Conservation (phyloP, 2,113 vertebrate species). For the Takifugu flavidus region DNA sequence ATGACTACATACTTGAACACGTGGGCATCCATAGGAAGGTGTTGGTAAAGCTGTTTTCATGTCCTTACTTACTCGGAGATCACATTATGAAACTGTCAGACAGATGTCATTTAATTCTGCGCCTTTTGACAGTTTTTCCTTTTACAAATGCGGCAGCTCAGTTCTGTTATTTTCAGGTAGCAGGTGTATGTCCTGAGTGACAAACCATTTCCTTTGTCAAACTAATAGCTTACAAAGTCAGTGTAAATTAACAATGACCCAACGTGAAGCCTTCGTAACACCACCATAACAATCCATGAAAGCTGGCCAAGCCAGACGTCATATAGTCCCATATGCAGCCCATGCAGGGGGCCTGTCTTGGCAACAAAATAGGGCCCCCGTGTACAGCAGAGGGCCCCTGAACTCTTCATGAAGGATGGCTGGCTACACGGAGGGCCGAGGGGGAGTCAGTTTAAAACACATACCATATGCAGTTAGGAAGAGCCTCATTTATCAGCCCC, state of each 20-base stretch:
- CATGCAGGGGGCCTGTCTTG: constrained; percentile 78
- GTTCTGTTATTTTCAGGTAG: constrained; percentile 68
- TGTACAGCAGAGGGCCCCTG: constrained; percentile 66
- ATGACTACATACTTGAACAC: constrained; percentile 21
- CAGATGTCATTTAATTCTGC: constrained; percentile 56
- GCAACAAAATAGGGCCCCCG: constrained; percentile 71
- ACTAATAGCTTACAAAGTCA: constrained; percentile 70
- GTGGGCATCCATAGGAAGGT: constrained; percentile 34
- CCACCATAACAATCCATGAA: constrained; percentile 66
- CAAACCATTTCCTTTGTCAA: constrained; percentile 67
- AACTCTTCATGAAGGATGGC: constrained; percentile 74
- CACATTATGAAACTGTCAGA: constrained; percentile 68
- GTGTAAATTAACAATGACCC: constrained; percentile 75
- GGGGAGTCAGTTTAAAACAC: constrained; percentile 77
- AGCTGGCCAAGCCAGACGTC: constrained; percentile 57
- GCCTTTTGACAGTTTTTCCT: constrained; percentile 49
- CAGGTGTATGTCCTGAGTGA: constrained; percentile 69
- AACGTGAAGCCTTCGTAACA: constrained; percentile 62
- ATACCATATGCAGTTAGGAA: constrained; percentile 78
- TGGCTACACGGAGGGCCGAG: constrained; percentile 70
- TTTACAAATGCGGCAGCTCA: constrained; percentile 53
- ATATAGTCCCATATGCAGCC: constrained; percentile 71
- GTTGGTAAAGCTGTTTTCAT: constrained; percentile 55
- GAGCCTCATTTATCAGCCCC: constrained; percentile 75
- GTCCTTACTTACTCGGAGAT: constrained; percentile 35